Evolutionary conservation across 2,797 vertebrate species (phyloP), one percentile per base, ranked within the genome.

Genomic region (Hippoglossus hippoglossus): DNA sequence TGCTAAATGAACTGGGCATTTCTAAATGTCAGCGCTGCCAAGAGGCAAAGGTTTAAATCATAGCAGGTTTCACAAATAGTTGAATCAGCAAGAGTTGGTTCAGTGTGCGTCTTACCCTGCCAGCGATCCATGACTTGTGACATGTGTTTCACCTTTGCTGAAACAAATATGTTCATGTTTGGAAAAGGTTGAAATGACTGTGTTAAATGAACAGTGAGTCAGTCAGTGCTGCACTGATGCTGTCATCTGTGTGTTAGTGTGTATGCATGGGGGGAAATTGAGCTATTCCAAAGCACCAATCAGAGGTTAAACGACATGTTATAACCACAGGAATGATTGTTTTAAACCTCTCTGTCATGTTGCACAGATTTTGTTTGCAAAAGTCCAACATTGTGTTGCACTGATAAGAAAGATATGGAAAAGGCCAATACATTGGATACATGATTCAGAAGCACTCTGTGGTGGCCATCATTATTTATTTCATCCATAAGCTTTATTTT

Each of bases 11-110:
- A 13, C 34, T 12, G 36, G 36, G 36, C 4, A 12, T 75, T 78
- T 64, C 66, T 36, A 75, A 82, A 82, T 69, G 68, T 76, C 76
- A 75, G 31, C 10, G 49, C 52, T 67, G 60, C 34, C 66, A 66
- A n/a, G 6, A 39, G 12, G 36, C 36, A 39, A 39, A 39, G 3
- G 6, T 3, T 55, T 44, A 16, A 49, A 63, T 41, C 6, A 39
- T 13, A 39, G 12, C 36, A 39, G 36, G 50, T 49, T 75, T 63
- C 26, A 44, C 24, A 47, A 18, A 55, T 28, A 13, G 36, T 39
- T 12, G 3, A 39, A 39, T 39, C 36, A 39, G 11, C 36, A 13
- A 39, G 3, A 13, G 36, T 12, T 39, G 36, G 58, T n/a, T 68
- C 46, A 53, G n/a, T n/a, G 51, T 47, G 56, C 21, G 13, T 50